Percentiles rank a stretch among this genome's conserved stretches.
These are phyloP conservation scores for Ornithorhynchus anatinus DNA, from an alignment of 2,113 vertebrate genomes.

Conservation along the genomic window DNA sequence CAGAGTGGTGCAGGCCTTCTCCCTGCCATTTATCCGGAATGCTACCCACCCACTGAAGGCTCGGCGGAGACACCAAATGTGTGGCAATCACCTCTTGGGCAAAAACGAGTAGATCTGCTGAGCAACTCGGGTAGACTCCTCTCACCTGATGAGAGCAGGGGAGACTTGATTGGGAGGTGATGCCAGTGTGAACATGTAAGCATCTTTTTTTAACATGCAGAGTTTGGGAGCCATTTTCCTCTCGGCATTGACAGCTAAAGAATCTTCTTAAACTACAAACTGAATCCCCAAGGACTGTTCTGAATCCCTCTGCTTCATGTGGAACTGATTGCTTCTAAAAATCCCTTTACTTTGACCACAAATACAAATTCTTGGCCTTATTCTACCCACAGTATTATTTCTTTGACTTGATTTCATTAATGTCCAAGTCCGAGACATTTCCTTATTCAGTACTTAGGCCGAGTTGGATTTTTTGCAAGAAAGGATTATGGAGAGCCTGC, in stretches of 20 bases:
- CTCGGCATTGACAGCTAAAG: conserved; percentile 8
- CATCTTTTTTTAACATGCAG: conserved; percentile 31
- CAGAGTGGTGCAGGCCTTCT: too few relatives aligned
- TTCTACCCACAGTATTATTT: conserved; percentile 47
- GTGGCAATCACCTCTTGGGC: too few relatives aligned
- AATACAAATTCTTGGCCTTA: conserved; percentile 26
- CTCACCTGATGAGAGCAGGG: too few relatives aligned
- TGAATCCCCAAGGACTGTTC: neutral
- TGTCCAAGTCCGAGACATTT: conserved; percentile 21
- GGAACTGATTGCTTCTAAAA: conserved; percentile 36
- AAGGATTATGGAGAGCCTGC: conserved; percentile 17
- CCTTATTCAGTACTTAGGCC: neutral
- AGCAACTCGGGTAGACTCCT: too few relatives aligned
- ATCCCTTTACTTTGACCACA: conserved; percentile 34
- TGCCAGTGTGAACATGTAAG: too few relatives aligned
- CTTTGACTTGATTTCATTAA: conserved; percentile 47
- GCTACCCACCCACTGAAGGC: too few relatives aligned
- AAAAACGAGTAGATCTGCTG: too few relatives aligned
- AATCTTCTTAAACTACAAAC: conserved; percentile 17
- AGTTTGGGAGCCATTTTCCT: neutral
- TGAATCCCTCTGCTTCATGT: conserved; percentile 36
- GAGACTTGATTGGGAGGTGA: too few relatives aligned
- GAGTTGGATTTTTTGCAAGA: conserved; percentile 25
- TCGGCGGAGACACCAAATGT: too few relatives aligned
- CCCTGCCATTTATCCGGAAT: too few relatives aligned